These are phyloP conservation scores for Molanna angustata DNA, from an alignment of 2,888 invertebrate species.

Conservation along the genomic window DNA sequence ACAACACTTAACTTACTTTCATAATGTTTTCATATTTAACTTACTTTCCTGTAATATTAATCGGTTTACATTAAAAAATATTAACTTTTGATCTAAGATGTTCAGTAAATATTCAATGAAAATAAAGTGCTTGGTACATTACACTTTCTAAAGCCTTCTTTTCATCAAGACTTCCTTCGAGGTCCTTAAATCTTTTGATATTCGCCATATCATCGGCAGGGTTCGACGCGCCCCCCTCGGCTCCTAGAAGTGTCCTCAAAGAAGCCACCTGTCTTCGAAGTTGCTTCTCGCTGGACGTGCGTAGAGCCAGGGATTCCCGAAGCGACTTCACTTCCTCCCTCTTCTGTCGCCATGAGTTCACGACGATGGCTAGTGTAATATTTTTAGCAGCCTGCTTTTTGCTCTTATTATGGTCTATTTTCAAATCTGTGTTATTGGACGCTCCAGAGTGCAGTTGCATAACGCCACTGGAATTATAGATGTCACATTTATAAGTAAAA, in stretches of 20 bases:
- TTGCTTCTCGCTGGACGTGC: conserved; percentile 14
- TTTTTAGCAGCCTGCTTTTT: conserved; percentile 28
- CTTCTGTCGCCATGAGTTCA: conserved; percentile 24
- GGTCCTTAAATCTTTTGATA: conserved; percentile 7
- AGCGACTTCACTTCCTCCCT: conserved; percentile 23
- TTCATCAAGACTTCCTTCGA: conserved; percentile 5
- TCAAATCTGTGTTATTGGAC: conserved; percentile 33
- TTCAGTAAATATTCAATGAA: too few species aligned
- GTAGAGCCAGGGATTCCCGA: conserved; percentile 23
- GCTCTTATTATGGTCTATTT: conserved; percentile 31
- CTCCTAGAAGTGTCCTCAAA: conserved; percentile 7
- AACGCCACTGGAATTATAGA: too few species aligned
- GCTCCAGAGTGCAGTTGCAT: too few species aligned
- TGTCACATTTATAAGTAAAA: too few species aligned
- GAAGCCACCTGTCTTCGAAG: conserved; percentile 9
- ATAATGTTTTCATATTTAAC: too few species aligned
- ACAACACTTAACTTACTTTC: too few species aligned
- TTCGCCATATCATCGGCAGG: conserved; percentile 26
- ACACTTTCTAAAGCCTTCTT: conserved; percentile 24
- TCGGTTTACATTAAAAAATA: too few species aligned
- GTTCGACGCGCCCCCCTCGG: conserved; percentile 8
- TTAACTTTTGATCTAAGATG: too few species aligned
- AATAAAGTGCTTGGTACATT: conserved; percentile 8
- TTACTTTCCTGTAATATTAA: too few species aligned
- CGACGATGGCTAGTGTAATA: conserved; percentile 24